A percentile compares a stretch with the other conserved stretches of the same genome.
Evolutionary conservation across 2,888 invertebrate genomes (phyloP).

Genomic region (Melitaea athalia): DNA sequence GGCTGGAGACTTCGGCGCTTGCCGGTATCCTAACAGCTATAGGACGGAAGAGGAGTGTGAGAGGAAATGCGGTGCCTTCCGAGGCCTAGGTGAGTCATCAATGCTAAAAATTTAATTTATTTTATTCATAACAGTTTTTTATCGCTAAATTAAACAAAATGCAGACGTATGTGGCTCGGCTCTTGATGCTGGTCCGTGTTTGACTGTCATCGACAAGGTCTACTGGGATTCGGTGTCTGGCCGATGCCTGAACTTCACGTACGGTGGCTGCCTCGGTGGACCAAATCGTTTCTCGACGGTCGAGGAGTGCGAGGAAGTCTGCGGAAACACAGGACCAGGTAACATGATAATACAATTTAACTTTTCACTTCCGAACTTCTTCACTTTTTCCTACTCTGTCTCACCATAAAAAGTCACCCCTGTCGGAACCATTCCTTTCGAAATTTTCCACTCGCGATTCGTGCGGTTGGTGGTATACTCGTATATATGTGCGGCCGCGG

Average conservation of each 20-base stretch:
- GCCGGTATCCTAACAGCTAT: conserved; percentile 89
- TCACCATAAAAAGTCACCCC: not conserved
- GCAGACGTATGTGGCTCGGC: conserved; percentile 88
- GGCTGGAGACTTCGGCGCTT: conserved; percentile 82
- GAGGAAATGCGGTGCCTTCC: conserved; percentile 88
- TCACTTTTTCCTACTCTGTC: conserved; percentile 1
- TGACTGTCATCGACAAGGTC: conserved; percentile 84
- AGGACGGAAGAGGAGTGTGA: conserved; percentile 89
- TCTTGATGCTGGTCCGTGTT: conserved; percentile 87
- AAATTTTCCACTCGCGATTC: not conserved
- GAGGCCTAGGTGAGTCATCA: conserved; percentile 83
- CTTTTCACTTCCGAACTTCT: conserved; percentile 7
- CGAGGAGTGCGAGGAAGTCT: conserved; percentile 89
- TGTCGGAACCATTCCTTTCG: not conserved
- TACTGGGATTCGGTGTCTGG: conserved; percentile 85
- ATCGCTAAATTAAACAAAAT: not conserved
- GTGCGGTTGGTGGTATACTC: conserved; percentile 37
- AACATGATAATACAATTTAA: conserved; percentile 9
- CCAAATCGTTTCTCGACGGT: conserved; percentile 90
- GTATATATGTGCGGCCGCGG: conserved; percentile 40
- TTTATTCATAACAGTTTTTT: conserved; percentile 21
- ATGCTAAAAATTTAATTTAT: not conserved
- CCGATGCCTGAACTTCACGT: conserved; percentile 87
- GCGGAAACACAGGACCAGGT: conserved; percentile 71
- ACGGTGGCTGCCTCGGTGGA: conserved; percentile 92